Conservation (phyloP, 2,113 vertebrate species). For the Laticauda colubrina region DNA sequence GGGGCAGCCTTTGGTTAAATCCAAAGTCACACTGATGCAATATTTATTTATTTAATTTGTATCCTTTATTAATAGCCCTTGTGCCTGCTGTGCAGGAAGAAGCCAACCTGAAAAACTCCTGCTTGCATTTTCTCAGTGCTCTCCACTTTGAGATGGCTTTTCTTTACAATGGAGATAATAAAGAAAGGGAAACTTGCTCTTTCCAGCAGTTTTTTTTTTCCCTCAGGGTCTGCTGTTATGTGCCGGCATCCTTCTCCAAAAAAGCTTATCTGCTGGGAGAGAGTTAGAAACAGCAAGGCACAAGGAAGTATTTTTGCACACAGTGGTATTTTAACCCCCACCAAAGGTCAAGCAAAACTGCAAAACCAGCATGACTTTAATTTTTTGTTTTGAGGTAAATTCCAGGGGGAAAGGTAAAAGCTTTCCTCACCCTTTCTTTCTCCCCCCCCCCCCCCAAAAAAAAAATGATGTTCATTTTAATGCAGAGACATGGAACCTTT, state of each 20-base stretch:
- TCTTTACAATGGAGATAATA: neutral
- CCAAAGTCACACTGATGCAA: neutral
- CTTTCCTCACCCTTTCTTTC: neutral
- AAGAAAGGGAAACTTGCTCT: neutral
- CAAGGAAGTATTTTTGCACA: neutral
- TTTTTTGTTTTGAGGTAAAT: neutral
- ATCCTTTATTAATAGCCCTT: neutral
- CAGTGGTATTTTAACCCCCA: neutral
- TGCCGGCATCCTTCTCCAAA: neutral
- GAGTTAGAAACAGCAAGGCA: neutral
- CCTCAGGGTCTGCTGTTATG: neutral
- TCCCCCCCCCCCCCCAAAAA: fast-evolving
- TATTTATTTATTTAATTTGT: neutral
- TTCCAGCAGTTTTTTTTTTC: neutral
- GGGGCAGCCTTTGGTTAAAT: neutral
- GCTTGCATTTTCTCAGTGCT: neutral
- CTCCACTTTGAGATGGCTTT: neutral
- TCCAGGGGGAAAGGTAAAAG: neutral
- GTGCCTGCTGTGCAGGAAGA: neutral
- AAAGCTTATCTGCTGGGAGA: neutral
- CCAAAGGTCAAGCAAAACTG: neutral
- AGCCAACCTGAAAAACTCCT: neutral
- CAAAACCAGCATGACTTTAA: neutral
- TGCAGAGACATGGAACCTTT: neutral
- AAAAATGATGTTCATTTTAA: neutral